Conservation (phyloP, 2,113 vertebrate species). For the Myrmophylax atrothorax region DNA sequence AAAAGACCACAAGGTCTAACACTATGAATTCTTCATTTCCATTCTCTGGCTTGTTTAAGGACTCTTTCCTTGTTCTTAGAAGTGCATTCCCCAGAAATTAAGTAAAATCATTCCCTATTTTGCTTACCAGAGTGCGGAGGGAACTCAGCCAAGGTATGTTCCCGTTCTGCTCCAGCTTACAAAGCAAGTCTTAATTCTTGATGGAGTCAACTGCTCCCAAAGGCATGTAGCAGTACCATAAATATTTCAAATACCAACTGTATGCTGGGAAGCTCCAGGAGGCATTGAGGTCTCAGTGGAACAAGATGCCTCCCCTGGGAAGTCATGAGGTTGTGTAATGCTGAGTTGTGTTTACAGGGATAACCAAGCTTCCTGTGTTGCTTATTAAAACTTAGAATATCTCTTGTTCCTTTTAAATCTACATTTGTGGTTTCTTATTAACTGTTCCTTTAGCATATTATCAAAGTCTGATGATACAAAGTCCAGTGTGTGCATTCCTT, state of each 20-base stretch:
- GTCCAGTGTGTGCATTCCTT: constrained; percentile 6
- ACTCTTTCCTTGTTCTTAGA: not conserved
- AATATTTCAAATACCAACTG: constrained; percentile 29
- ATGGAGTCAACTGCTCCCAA: not conserved
- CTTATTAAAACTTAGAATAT: constrained; percentile 38
- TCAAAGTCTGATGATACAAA: constrained; percentile 45
- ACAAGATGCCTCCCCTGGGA: not conserved
- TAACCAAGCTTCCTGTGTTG: not conserved
- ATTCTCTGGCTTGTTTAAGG: not conserved
- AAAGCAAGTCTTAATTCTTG: constrained; percentile 19
- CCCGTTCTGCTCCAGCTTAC: not conserved
- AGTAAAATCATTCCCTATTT: constrained; percentile 20
- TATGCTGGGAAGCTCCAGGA: not conserved
- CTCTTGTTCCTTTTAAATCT: constrained; percentile 34
- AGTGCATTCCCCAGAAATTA: constrained; percentile 21
- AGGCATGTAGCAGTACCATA: constrained; percentile 6
- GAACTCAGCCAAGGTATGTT: not conserved
- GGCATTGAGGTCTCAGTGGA: not conserved
- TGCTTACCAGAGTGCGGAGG: constrained; percentile 15
- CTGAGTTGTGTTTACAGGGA: not conserved
- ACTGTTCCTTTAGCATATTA: constrained; percentile 21
- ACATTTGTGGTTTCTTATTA: constrained; percentile 40
- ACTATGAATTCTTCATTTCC: not conserved
- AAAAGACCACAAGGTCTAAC: not conserved
- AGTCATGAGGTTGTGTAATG: not conserved